Evolutionary conservation across 2,888 invertebrate genomes (phyloP).

Genomic region (Melolontha melolontha): DNA sequence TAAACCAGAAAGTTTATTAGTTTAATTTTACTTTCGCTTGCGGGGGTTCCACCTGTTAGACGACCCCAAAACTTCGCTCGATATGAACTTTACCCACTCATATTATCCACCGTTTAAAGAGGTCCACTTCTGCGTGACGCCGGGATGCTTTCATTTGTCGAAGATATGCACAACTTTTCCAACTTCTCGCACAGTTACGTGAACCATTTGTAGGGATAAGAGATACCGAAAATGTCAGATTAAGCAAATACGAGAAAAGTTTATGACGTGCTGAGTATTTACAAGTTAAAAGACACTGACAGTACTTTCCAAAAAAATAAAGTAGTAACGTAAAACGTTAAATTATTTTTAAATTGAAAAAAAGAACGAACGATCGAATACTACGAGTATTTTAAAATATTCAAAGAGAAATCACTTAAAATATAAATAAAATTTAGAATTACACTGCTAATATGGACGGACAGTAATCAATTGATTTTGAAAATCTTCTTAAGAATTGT

Average conservation of each 20-base stretch:
- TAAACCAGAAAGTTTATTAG: constrained; percentile 31
- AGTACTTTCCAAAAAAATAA: no score
- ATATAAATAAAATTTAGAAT: no score
- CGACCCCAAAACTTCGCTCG: constrained; percentile 34
- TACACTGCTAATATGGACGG: no score
- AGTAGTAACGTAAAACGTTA: no score
- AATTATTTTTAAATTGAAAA: no score
- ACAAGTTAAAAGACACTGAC: background rate
- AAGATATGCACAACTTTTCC: background rate
- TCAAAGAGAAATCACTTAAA: no score
- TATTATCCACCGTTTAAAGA: no score
- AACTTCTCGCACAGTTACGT: background rate
- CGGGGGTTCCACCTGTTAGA: constrained; percentile 46
- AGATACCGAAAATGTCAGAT: background rate
- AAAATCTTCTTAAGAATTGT: no score
- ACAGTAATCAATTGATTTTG: no score
- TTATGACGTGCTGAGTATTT: constrained; percentile 1
- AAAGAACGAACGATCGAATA: no score
- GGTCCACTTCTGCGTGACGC: background rate
- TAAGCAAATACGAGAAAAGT: background rate
- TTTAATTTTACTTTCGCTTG: constrained; percentile 26
- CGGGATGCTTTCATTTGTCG: background rate
- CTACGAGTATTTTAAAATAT: no score
- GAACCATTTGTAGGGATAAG: background rate
- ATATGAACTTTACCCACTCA: constrained; percentile 1